Evolutionary conservation across 2,888 invertebrate genomes (phyloP).

Genomic region (Pristionchus maxplancki): DNA sequence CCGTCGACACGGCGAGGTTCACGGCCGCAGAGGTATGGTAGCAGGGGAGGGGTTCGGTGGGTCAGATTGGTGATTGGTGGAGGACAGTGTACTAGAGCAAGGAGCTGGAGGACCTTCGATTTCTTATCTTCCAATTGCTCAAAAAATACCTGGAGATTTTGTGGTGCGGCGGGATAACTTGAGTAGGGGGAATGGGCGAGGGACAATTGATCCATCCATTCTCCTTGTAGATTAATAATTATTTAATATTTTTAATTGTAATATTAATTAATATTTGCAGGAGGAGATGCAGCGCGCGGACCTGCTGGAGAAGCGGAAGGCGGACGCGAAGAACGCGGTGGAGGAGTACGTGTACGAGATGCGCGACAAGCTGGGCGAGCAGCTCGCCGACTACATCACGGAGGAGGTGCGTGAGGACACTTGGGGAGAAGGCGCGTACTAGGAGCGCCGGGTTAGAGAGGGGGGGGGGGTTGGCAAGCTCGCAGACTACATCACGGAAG

Average conservation of each 20-base stretch:
- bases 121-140: too few relatives aligned
- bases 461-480: too few relatives aligned
- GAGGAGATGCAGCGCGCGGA: slow-evolving; percentile 84
- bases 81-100: too few relatives aligned
- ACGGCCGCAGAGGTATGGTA: slow-evolving; percentile 87
- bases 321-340: slow-evolving; percentile 95
- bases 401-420: slow-evolving; percentile 83
- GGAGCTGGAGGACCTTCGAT: too few relatives aligned
- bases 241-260: too few relatives aligned
- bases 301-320: slow-evolving; percentile 92
- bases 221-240: too few relatives aligned
- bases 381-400: slow-evolving; percentile 86
- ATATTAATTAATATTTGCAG: slow-evolving; percentile 79
- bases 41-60: neutral
- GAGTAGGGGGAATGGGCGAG: neutral
- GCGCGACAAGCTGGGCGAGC: slow-evolving; percentile 88
- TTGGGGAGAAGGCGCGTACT: too few relatives aligned
- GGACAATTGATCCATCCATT: too few relatives aligned
- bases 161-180: neutral
- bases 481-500: too few relatives aligned
- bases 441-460: too few relatives aligned
- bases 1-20: slow-evolving; percentile 85
- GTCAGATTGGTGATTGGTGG: neutral
- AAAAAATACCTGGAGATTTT: neutral
- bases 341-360: slow-evolving; percentile 99